Base-by-base conservation (phyloP, 2,113 vertebrate species). In the Limanda limanda region DNA sequence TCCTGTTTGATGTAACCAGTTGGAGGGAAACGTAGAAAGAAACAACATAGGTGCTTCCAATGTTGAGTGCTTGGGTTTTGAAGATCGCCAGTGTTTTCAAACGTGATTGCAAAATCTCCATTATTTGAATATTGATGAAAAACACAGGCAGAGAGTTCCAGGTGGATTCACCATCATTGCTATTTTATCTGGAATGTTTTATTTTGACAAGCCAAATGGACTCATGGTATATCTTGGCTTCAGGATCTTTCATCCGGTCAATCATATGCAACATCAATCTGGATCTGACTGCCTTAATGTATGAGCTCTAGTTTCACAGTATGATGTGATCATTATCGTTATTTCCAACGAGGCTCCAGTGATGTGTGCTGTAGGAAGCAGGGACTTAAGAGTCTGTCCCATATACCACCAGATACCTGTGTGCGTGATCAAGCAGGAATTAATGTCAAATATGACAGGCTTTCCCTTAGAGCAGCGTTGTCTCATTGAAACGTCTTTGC, bases 391-490 rank as follows among this genome's bases (percentile, higher is more conserved):
- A 61, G 76, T 68, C 77, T 75, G 81, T 23, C 48, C 45, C 40
- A 25, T 52, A 77, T 71, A 66, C 52, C 62, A 25, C 61, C 37
- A 59, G 55, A 15, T 75, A 71, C 64, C 59, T 7, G 21, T 71
- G 55, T 40, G 64, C 68, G 63, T 56, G 63, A 86, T 86, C 64
- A 80, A 68, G 67, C 47, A 69, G 24, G 68, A 80, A 86, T 80
- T 71, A 62, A 66, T 31, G 45, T 84, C 45, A 55, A 67, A 69
- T 57, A 17, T 31, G 25, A 73, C 58, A 40, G 9, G 52, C 15
- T 52, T 52, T 68, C 51, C 56, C 23, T 75, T 48, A 48, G 24
- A 48, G 67, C 47, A 1, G 47, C 1, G 12, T 10, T 51, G 66
- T 60, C 70, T 78, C 7, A 8, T 14, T 59, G 45, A 65, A 59